Base-by-base conservation (phyloP, 2,888 invertebrate genomes). In the Nysson spinosus region DNA sequence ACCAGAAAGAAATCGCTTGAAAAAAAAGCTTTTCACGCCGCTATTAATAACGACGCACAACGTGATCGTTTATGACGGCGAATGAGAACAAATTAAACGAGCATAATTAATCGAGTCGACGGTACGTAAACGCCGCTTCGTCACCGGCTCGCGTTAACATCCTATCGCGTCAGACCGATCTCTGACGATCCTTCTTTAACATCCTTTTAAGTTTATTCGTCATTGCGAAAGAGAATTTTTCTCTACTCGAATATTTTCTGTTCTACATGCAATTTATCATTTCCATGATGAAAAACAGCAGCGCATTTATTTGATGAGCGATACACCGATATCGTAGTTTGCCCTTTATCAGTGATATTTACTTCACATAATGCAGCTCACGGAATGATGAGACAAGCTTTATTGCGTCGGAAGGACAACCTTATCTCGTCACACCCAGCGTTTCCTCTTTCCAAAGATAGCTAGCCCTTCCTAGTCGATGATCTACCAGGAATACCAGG, bases 371-470 rank as follows among this genome's bases (percentile, higher is more conserved):
- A 35, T 11, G 22, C 26, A 43, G 4, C 22, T 7, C 16, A 30
- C 24, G 6, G 9, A 24, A 4, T 50, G 51, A 61, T 49, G 43
- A 16, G 49, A 37, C 22, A 5, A 19, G 30, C 46, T 30, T 30
- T 22, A 32, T 7, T 17, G 7, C 28, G 14, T 19, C 57, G 22
- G 24, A 57, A 39, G 40, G 26, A 44, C 32, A 35, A 47, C 65
- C 62, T 68, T 81, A 80, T 78, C 79, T 50, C 35, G 76, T 42
- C 77, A 68, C 73, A 69, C 75, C 74, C 73, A 66, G 44, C 60
- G 65, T 75, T 80, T 81, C 75, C 75, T 75, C 63, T 75, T 60
- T 50, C 57, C 32, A 39, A 12, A 75, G 80, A 79, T 80, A 68
- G 37, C 54, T 24, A 69, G 58, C 20, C 50, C 65, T 70, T 64